Evolutionary conservation across 2,888 invertebrate species (phyloP), one percentile per base, ranked within the genome.

Genomic region (Cenopis cana): DNA sequence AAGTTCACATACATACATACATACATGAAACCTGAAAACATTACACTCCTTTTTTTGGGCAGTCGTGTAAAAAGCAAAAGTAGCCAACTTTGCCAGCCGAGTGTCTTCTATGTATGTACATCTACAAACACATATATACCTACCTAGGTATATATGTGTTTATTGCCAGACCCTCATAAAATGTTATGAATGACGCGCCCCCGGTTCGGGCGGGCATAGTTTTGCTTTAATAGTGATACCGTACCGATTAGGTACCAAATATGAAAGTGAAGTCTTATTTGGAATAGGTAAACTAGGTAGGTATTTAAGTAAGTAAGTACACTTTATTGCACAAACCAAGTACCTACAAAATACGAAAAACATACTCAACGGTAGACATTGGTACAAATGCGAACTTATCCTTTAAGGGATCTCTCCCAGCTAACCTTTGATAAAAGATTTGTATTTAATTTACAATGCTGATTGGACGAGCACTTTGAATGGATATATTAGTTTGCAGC

Each of bases 121-220:
- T n/a, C n/a, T n/a, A n/a, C n/a, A n/a, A n/a, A n/a, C n/a, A n/a
- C n/a, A n/a, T n/a, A n/a, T n/a, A n/a, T n/a, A n/a, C n/a, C n/a
- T n/a, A 14, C 46, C 57, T 68, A 68, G 20, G 49, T 68, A 18
- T 59, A 20, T 50, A 80, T 82, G 83, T 84, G 85, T 87, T 86
- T 87, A 85, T 82, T 84, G 82, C 83, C 75, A 78, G 81, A 82
- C 84, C 83, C 84, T 87, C 85, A 85, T 88, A 87, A 86, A 88
- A 85, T 78, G 85, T 87, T 86, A 87, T 88, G 88, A 88, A 86
- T 88, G 88, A 85, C 87, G 85, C 87, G 84, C 84, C 83, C 82
- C 78, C 80, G 81, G 70, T 77, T 79, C 77, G 79, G 84, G 85
- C 77, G 79, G 84, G 85, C 86, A 87, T 86, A 85, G 83, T 84